A percentile compares a stretch with the other conserved stretches of the same genome.
These are phyloP conservation scores for Climacteris rufus DNA, from an alignment of 2,113 vertebrate species.

Conservation along the genomic window DNA sequence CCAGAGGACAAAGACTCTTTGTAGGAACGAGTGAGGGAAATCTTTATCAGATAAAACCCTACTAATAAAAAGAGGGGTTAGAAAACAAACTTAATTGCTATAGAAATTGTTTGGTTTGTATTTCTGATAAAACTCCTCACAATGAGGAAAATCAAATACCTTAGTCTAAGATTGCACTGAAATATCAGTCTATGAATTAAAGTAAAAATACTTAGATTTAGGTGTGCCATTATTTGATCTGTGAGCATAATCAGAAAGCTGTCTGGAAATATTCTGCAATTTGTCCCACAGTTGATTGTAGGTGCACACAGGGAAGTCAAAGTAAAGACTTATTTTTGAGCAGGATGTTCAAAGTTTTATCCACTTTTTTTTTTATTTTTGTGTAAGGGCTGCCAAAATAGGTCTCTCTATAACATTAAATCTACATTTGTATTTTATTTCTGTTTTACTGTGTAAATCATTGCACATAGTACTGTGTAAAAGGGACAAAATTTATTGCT, in stretches of 20 bases:
- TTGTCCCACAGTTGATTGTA: not conserved
- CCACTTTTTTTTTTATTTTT: not conserved
- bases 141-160: not conserved
- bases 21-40: not conserved
- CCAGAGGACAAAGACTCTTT: not conserved
- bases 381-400: not conserved
- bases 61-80: not conserved
- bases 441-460: not conserved
- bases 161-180: not conserved
- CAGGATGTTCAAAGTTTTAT: not conserved
- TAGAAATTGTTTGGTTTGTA: not conserved
- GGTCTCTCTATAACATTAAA: not conserved
- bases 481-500: not conserved
- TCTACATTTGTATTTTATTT: not conserved
- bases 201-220: constrained; percentile 26
- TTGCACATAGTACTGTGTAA: not conserved
- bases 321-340: not conserved
- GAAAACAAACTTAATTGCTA: not conserved
- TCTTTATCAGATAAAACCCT: not conserved
- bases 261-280: not conserved
- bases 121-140: not conserved
- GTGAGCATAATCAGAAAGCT: not conserved
- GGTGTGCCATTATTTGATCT: not conserved
- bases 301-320: not conserved
- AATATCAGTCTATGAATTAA: constrained; percentile 7